These are phyloP conservation scores for Muraenolepis orangiensis DNA, from an alignment of 2,797 vertebrate species.

Conservation along the genomic window DNA sequence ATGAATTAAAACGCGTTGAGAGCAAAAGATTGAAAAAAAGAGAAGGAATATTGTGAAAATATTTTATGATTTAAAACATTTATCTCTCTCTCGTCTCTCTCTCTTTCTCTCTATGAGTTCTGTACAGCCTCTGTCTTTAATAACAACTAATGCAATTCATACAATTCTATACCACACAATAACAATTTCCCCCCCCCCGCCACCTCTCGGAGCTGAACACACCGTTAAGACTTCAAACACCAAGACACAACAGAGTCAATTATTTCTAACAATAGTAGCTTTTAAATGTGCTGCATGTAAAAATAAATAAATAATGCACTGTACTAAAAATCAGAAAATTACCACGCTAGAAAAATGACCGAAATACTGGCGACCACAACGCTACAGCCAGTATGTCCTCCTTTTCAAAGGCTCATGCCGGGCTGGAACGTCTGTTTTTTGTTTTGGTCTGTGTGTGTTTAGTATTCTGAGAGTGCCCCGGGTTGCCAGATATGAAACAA, in stretches of 20 bases:
- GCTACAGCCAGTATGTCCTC: too few relatives aligned
- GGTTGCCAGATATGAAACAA: too few relatives aligned
- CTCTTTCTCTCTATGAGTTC: background rate
- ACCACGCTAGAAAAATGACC: too few relatives aligned
- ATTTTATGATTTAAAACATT: background rate
- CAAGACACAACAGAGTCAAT: conserved; percentile 32
- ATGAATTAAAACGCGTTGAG: background rate
- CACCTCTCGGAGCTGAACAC: conserved; percentile 31
- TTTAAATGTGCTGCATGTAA: too few relatives aligned
- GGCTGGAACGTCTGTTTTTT: too few relatives aligned
- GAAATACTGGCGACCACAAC: too few relatives aligned
- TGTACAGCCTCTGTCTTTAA: background rate
- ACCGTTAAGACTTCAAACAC: conserved; percentile 35
- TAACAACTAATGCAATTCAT: conserved; percentile 32
- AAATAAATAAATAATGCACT: too few relatives aligned
- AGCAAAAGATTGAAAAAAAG: background rate
- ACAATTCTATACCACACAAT: conserved; percentile 28
- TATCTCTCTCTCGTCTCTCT: background rate
- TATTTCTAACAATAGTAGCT: conserved; percentile 57
- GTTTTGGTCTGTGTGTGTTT: too few relatives aligned
- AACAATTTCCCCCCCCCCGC: conserved; percentile 28
- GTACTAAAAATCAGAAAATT: too few relatives aligned
- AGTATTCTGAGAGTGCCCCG: too few relatives aligned
- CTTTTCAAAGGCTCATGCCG: too few relatives aligned
- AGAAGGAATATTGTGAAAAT: background rate